phyloP scores from a whole-genome alignment of 2,888 invertebrate species.

The Sicus ferrugineus region DNA sequence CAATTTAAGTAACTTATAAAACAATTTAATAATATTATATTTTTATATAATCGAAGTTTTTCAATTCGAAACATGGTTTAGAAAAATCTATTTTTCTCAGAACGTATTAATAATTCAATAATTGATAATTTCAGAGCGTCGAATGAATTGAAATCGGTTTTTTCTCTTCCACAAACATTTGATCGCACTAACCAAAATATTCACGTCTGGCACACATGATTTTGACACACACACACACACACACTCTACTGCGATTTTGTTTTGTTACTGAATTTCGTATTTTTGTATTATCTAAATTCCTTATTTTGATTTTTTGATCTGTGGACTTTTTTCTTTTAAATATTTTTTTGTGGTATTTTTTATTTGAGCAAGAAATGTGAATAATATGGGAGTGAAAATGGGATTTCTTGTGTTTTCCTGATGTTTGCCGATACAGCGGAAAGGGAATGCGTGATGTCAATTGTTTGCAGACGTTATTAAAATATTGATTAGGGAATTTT shows the following conservation, averaged over 20 bases:
- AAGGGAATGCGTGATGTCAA: too few species aligned
- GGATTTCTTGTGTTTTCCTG: neutral
- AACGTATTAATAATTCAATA: too few species aligned
- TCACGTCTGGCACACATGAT: conserved; percentile 13
- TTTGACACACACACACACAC: neutral
- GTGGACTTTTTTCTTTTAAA: conserved; percentile 6
- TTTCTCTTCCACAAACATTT: neutral
- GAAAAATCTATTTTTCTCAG: too few species aligned
- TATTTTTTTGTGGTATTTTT: conserved; percentile 4
- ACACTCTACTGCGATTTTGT: conserved; percentile 40
- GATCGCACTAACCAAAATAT: neutral
- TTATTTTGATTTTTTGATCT: neutral
- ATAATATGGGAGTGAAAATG: neutral
- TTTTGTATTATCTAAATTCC: neutral
- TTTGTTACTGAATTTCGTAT: conserved; percentile 40
- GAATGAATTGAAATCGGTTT: too few species aligned
- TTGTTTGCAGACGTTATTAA: too few species aligned
- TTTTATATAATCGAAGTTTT: too few species aligned
- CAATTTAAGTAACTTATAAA: too few species aligned
- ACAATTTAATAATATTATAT: too few species aligned
- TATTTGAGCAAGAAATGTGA: neutral
- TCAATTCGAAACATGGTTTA: too few species aligned
- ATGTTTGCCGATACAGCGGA: conserved; percentile 10
- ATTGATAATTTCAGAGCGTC: too few species aligned
- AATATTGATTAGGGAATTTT: too few species aligned